Base-by-base conservation (phyloP, 2,888 invertebrate species). In the Watsonalla binaria region DNA sequence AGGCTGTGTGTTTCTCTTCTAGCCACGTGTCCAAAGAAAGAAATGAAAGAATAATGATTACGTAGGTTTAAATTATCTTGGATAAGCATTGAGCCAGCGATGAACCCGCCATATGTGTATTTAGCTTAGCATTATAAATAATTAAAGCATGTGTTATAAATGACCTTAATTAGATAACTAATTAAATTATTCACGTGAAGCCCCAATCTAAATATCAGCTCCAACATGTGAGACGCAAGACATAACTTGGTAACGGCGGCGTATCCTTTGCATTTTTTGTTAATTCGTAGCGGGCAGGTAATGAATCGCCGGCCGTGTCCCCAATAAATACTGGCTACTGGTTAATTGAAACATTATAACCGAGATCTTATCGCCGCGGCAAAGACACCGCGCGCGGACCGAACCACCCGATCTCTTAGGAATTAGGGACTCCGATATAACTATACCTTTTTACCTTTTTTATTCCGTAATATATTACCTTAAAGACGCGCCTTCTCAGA, bases 271-370 rank as follows among this genome's bases (percentile, higher is more conserved):
- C 66, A 60, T 78, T 77, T 77, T 76, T 80, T 77, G 72, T 72
- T 71, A 66, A 66, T 73, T 72, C 67, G 66, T 71, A 69, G 66
- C 65, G 63, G 68, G 68, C 78, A 82, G 84, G 84, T 86, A 87
- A 86, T 84, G 84, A 84, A 84, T 80, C 78, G 76, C 57, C 67
- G 74, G 68, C 67, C 72, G 68, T 80, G 84, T 82, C 84, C 76
- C 84, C 80, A 85, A 86, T 88, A 88, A 89, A 86, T 88, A 86
- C 81, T 78, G 78, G 88, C 89, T 90, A 87, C 89, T 87, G 89
- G 84, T 89, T 90, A 90, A 90, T 89, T 90, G 89, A 90, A 86
- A 90, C 89, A 88, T 90, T 87, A 87, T 89, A 82, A 84, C 79
- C 63, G 67, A 78, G 87, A 89, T 88, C 76, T 87, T 89, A 89